Conservation (phyloP, 92 coral and sea anemone species). For the Nematostella vectensis region DNA sequence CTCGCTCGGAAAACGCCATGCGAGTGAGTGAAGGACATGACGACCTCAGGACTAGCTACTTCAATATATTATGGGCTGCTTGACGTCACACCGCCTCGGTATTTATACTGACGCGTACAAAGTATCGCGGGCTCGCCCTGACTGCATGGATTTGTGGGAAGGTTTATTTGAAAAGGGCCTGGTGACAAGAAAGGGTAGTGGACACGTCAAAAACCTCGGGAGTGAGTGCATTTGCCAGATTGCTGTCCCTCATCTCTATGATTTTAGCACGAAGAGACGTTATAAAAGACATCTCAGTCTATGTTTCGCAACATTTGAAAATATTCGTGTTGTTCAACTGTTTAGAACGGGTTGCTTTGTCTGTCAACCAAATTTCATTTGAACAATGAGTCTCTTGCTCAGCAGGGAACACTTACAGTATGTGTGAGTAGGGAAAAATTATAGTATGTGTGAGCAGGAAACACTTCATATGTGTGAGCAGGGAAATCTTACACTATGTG, state of each 20-base stretch:
- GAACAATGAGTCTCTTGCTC: no score
- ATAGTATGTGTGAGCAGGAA: no score
- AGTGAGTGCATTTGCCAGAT: no score
- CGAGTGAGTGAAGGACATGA: conserved; percentile 99
- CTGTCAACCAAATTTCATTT: no score
- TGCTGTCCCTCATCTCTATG: conserved; percentile 67
- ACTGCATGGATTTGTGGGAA: conserved; percentile 7
- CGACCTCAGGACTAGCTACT: conserved; percentile 76
- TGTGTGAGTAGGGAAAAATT: no score
- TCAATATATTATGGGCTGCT: conserved; percentile 90
- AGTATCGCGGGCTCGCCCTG: conserved; percentile 81
- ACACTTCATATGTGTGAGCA: no score
- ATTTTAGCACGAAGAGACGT: conserved; percentile 93
- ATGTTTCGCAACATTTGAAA: no score
- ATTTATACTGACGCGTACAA: conserved; percentile 47
- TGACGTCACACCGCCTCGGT: conserved; percentile 95
- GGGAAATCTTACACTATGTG: no score
- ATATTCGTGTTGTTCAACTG: no score
- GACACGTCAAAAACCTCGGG: not conserved
- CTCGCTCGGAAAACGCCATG: conserved; percentile 90
- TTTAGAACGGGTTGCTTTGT: no score
- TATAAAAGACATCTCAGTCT: no score
- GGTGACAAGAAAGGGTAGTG: not conserved
- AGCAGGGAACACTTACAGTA: no score
- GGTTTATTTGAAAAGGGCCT: not conserved